phyloP scores from a whole-genome alignment of 2,113 vertebrate genomes.

The Mohoua ochrocephala region DNA sequence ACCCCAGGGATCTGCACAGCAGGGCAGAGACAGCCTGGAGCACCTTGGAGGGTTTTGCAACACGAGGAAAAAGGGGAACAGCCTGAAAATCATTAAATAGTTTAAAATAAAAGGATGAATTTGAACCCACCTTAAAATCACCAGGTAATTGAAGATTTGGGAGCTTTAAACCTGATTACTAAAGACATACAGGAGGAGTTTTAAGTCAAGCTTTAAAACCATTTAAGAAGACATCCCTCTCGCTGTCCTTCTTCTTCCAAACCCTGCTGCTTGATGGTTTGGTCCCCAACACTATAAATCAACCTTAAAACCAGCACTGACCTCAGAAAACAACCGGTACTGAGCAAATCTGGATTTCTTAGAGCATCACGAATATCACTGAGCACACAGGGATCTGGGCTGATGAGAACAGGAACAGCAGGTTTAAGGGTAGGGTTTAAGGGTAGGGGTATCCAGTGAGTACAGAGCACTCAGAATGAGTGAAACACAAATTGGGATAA shows the following conservation, averaged over 20 bases:
- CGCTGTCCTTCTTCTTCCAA: not conserved
- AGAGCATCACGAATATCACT: fast-evolving
- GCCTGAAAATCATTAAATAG: not conserved
- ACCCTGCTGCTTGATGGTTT: not conserved
- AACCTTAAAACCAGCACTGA: not conserved
- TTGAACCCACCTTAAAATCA: not conserved
- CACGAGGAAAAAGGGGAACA: not conserved
- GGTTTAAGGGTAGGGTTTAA: not conserved
- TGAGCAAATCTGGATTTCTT: not conserved
- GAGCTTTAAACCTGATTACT: not conserved
- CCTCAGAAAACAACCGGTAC: not conserved
- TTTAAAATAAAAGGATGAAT: not conserved
- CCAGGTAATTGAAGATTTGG: not conserved
- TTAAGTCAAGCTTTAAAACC: not conserved
- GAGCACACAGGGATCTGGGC: not conserved
- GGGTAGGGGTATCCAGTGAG: not conserved
- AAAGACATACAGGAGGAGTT: not conserved
- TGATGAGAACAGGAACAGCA: not conserved
- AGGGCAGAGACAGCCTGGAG: not conserved
- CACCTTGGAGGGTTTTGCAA: fast-evolving
- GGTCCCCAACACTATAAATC: not conserved
- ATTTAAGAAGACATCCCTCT: not conserved
- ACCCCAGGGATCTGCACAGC: not conserved
- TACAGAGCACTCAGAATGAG: not conserved
- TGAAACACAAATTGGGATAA: not conserved